These are phyloP conservation scores for Dynastes tityus DNA, from an alignment of 2,888 invertebrate genomes.

Conservation along the genomic window DNA sequence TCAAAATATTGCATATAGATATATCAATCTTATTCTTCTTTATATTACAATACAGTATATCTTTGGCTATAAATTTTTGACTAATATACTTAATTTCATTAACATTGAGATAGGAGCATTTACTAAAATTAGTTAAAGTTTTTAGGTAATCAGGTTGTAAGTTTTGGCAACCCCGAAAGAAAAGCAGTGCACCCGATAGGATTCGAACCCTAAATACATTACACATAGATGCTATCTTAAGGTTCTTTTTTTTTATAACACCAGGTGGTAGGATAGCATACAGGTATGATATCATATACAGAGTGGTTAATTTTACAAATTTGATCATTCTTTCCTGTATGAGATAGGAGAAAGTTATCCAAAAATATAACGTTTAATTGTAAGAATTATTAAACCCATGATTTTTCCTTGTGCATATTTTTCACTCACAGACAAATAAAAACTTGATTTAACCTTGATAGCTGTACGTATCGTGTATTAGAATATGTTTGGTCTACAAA, in stretches of 20 bases:
- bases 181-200: neutral
- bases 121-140: neutral
- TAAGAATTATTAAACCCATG: neutral
- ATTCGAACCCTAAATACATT: neutral
- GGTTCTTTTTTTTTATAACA: neutral
- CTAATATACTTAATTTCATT: neutral
- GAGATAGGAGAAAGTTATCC: constrained; percentile 8
- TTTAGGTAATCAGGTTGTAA: neutral
- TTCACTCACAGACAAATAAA: neutral
- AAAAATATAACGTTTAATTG: constrained; percentile 23
- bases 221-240: neutral
- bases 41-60: constrained; percentile 27
- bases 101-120: constrained; percentile 25
- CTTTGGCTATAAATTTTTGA: constrained; percentile 46
- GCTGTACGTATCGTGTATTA: neutral
- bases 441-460: no score
- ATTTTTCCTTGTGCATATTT: neutral
- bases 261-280: neutral
- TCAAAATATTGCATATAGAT: constrained; percentile 41
- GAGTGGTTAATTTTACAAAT: neutral
- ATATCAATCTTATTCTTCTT: constrained; percentile 23
- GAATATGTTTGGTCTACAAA: neutral
- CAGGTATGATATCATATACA: neutral
- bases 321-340: neutral
- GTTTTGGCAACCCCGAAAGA: neutral